Percentiles rank a stretch among this genome's conserved stretches.
Evolutionary conservation across 2,797 vertebrate genomes (phyloP).

Genomic region (Knipowitschia caucasica): DNA sequence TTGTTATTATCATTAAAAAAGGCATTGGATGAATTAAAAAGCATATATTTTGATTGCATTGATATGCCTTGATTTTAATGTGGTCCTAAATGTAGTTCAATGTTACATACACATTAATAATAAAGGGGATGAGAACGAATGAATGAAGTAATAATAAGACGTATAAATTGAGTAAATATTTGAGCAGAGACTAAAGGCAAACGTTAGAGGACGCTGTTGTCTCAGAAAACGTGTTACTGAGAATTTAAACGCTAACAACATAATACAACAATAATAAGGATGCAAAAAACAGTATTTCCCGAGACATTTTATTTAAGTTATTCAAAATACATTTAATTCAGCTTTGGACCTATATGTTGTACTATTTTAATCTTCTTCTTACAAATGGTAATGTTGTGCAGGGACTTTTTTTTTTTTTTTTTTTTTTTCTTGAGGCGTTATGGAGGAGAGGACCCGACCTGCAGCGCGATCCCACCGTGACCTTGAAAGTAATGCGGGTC

Average conservation of each 20-base stretch:
- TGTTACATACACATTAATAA: too few relatives aligned
- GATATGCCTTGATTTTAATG: too few relatives aligned
- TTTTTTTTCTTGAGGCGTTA: not conserved
- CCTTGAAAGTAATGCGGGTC: conserved; percentile 66
- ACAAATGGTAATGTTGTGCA: not conserved
- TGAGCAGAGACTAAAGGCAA: not conserved
- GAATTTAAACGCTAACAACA: not conserved
- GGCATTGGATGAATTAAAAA: too few relatives aligned
- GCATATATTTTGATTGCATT: too few relatives aligned
- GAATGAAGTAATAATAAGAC: too few relatives aligned
- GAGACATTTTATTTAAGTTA: not conserved
- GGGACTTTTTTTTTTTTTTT: not conserved
- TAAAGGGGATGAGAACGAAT: too few relatives aligned
- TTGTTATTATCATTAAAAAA: too few relatives aligned
- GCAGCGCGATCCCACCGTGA: conserved; percentile 47
- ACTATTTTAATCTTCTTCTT: not conserved
- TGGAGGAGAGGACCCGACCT: not conserved
- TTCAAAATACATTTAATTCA: not conserved
- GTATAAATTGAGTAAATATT: too few relatives aligned
- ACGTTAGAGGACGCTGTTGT: conserved; percentile 64
- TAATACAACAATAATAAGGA: too few relatives aligned
- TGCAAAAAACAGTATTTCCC: not conserved
- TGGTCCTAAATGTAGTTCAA: too few relatives aligned
- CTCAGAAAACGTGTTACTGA: conserved; percentile 21
- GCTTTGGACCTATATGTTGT: not conserved